These are phyloP conservation scores for Aradophagus sp. DNA, from an alignment of 1,140 invertebrate species.

Conservation along the genomic window DNA sequence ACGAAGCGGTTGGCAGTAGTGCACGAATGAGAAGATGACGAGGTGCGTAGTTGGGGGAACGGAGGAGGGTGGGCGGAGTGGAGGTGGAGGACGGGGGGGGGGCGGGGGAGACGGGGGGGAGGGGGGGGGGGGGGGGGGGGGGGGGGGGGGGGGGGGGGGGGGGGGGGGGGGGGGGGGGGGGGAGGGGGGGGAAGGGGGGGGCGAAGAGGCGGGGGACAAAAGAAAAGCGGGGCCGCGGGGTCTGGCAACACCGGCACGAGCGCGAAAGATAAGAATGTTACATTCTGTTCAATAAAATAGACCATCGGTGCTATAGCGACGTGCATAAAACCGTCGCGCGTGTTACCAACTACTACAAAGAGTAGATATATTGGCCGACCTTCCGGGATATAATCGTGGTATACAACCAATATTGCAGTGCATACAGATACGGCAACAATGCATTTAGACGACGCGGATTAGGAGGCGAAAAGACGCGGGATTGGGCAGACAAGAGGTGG, in stretches of 20 bases:
- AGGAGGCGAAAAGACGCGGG: conserved; percentile 24
- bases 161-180: no score
- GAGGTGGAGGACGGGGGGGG: no score
- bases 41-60: no score
- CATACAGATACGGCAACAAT: conserved; percentile 58
- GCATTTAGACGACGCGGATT: conserved; percentile 54
- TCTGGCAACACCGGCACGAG: conserved; percentile 13
- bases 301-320: conserved; percentile 60
- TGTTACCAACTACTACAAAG: conserved; percentile 54
- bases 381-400: conserved; percentile 68
- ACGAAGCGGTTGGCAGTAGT: no score
- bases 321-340: conserved; percentile 65
- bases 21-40: no score
- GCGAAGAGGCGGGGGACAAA: neutral
- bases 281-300: conserved; percentile 54
- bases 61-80: no score
- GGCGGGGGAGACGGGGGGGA: no score
- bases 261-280: conserved; percentile 58
- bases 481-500: no score
- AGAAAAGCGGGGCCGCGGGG: conserved; percentile 18
- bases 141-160: no score
- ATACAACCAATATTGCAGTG: conserved; percentile 67
- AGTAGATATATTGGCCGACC: conserved; percentile 62
- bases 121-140: no score
- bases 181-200: no score